phyloP scores from a whole-genome alignment of 2,797 vertebrate genomes.

The Manis pentadactyla region DNA sequence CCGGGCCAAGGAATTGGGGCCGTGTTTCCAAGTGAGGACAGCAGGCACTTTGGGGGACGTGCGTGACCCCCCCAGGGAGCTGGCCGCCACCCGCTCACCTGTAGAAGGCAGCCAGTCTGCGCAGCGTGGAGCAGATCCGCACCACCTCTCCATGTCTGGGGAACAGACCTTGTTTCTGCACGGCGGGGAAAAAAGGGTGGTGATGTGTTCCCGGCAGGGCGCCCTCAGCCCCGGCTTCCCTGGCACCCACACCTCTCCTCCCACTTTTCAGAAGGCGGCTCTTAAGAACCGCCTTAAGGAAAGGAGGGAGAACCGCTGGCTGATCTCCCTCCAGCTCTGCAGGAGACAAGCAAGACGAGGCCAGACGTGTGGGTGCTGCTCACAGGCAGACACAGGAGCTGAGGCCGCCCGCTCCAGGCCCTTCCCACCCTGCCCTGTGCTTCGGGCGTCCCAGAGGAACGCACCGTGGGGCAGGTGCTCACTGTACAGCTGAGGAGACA shows the following conservation, averaged over 20 bases:
- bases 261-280: background rate
- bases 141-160: slow-evolving; percentile 82
- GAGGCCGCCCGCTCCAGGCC: rapidly evolving
- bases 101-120: slow-evolving; percentile 92
- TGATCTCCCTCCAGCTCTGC: background rate
- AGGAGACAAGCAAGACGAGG: background rate
- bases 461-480: too few relatives aligned
- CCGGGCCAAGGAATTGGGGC: background rate
- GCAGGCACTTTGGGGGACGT: background rate
- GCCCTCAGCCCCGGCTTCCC: background rate
- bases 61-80: background rate
- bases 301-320: background rate
- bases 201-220: rapidly evolving
- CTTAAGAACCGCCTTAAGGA: background rate
- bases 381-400: rapidly evolving
- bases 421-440: background rate
- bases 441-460: too few relatives aligned
- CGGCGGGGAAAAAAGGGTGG: slow-evolving; percentile 14
- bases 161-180: slow-evolving; percentile 87
- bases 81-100: slow-evolving; percentile 86
- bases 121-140: slow-evolving; percentile 87
- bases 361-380: rapidly evolving
- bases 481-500: background rate
- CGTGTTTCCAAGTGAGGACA: background rate
- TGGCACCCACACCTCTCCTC: background rate